These are phyloP conservation scores for Dicycla oo DNA, from an alignment of 2,888 invertebrate genomes.

Conservation along the genomic window DNA sequence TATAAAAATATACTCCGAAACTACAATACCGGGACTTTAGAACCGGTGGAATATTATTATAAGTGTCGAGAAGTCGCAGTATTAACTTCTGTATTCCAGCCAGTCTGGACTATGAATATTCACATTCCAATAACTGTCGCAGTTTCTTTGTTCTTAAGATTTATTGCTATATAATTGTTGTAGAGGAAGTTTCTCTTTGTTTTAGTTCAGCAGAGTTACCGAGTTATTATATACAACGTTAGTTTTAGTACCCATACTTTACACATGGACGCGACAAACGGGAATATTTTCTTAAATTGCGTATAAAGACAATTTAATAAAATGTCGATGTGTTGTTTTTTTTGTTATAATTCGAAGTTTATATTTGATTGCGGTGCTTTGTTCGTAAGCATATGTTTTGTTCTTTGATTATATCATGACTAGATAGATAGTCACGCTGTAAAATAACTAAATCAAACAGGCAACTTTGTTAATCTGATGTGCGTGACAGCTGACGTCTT, in stretches of 20 bases:
- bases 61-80: constrained; percentile 53
- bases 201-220: constrained; percentile 30
- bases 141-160: constrained; percentile 47
- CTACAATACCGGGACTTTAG: constrained; percentile 39
- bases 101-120: constrained; percentile 67
- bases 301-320: no score
- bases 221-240: constrained; percentile 8
- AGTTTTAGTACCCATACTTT: background rate
- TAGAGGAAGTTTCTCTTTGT: constrained; percentile 45
- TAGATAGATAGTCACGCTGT: no score
- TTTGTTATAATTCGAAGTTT: no score
- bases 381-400: background rate
- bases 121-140: constrained; percentile 59
- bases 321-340: no score
- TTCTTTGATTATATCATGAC: no score
- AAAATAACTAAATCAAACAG: no score
- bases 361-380: background rate
- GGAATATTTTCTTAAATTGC: no score
- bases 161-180: constrained; percentile 48
- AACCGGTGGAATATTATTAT: constrained; percentile 30
- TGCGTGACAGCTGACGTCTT: no score
- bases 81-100: constrained; percentile 64
- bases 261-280: background rate
- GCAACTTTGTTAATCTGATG: no score
- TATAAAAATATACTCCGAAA: constrained; percentile 56